Conservation (phyloP, 2,113 vertebrate species). For the Daboia siamensis region DNA sequence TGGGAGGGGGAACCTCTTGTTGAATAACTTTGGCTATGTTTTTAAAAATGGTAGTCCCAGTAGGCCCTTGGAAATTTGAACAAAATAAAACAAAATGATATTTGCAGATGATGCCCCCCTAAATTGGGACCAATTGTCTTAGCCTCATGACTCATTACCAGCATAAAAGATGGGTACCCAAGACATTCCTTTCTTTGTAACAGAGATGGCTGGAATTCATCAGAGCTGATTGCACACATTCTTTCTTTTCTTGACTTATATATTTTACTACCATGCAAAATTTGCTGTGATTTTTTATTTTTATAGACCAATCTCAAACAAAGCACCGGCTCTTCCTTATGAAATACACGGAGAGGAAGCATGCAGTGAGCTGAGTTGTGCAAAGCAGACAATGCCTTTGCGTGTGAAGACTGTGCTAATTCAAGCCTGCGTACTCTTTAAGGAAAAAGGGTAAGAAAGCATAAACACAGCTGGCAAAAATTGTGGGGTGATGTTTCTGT, state of each 20-base stretch:
- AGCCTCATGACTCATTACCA: background rate
- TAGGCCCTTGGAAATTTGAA: conserved; percentile 14
- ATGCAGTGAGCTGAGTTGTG: conserved; percentile 54
- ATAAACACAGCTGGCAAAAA: conserved; percentile 74
- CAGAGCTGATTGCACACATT: conserved; percentile 12
- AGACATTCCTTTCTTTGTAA: background rate
- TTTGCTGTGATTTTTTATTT: conserved; percentile 39
- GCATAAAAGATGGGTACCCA: background rate
- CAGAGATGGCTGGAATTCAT: background rate
- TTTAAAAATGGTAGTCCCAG: conserved; percentile 29
- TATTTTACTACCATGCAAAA: conserved; percentile 48
- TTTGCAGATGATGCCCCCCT: background rate
- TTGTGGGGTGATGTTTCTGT: conserved; percentile 57
- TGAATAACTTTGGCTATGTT: background rate
- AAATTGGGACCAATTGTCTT: background rate
- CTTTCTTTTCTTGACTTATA: conserved; percentile 23
- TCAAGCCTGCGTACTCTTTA: conserved; percentile 51
- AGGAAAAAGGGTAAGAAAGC: conserved; percentile 60
- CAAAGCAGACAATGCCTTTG: conserved; percentile 48
- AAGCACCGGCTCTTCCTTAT: conserved; percentile 20
- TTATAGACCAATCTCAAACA: conserved; percentile 12
- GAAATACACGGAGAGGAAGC: conserved; percentile 51
- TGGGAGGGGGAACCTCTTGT: background rate
- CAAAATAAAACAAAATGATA: conserved; percentile 35
- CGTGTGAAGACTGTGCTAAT: conserved; percentile 61